Evolutionary conservation across 2,113 vertebrate genomes (phyloP), one percentile per base, ranked within the genome.

Genomic region (Pungitius pungitius): DNA sequence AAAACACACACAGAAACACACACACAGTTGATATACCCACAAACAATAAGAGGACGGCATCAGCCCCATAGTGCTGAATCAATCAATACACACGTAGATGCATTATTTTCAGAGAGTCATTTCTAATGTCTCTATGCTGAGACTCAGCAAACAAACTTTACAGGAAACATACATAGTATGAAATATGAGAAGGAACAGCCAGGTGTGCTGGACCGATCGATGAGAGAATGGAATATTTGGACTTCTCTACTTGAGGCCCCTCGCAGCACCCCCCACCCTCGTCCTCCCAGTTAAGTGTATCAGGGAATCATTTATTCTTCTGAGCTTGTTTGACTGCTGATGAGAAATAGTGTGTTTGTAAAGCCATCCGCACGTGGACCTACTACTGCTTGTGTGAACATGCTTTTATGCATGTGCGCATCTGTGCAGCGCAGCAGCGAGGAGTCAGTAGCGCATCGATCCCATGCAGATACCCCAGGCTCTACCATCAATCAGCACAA

Each of bases 201-300:
- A 13, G 30, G 73, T 75, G 45, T 45, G 58, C 27, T 1, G 24
- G 54, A 8, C 49, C n/a, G 24, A 75, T 86, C 71, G 8, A 88
- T 86, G 13, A 35, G n/a, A 42, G 61, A 80, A 86, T 83, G 68
- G 71, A 86, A 69, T 85, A 78, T 74, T 75, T 70, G 77, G 55
- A 54, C 75, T 83, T 30, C 2, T 3, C 2, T 30, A 30, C 30
- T 3, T 65, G n/a, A 75, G 64, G 77, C 78, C 58, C 55, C 77
- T 82, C 69, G 69, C 20, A 69, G 26, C 35, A 35, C 33, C 30
- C 30, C 30, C 2, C 2, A 3, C 5, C 30, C 30, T 5, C 30
- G n/a, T 64, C 66, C 72, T 72, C 30, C 52, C 45, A 2, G 59
- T 69, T 30, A 80, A 84, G 64, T 69, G 65, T 62, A 69, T 73